Evolutionary conservation across 2,113 vertebrate species (phyloP).

Genomic region (Choloepus hoffmanni): DNA sequence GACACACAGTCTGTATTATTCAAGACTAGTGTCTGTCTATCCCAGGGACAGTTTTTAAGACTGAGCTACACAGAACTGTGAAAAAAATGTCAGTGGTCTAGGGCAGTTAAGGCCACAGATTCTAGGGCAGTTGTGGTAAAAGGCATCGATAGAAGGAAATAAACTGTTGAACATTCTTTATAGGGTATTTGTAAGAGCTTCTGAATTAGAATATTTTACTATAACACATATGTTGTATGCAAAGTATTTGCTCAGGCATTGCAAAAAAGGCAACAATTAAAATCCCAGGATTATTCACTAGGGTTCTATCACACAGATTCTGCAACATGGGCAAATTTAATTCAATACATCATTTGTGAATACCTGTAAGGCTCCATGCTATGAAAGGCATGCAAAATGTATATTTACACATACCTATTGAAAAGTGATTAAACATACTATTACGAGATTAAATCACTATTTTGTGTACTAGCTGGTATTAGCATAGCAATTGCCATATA

Average conservation of each 20-base stretch:
- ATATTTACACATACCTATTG: neutral
- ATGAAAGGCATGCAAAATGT: neutral
- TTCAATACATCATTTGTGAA: neutral
- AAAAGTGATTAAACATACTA: neutral
- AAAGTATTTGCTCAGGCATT: neutral
- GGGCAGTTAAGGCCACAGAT: neutral
- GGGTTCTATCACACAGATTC: neutral
- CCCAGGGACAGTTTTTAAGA: neutral
- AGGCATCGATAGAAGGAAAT: neutral
- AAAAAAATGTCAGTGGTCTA: neutral
- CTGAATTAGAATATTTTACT: slow-evolving; percentile 20
- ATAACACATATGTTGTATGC: neutral
- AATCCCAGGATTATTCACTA: neutral
- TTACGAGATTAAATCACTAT: neutral
- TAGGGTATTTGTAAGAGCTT: neutral
- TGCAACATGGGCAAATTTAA: neutral
- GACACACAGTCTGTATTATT: neutral
- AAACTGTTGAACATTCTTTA: neutral
- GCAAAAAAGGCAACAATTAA: slow-evolving; percentile 21
- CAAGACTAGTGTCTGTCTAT: neutral
- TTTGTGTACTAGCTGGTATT: neutral
- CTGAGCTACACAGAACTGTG: neutral
- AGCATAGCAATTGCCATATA: neutral
- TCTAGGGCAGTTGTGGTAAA: neutral
- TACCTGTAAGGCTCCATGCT: too few relatives aligned